Percentiles rank a stretch among this genome's conserved stretches.
Conservation (phyloP, 1,140 invertebrate species). For the Lepidurus couesii region DNA sequence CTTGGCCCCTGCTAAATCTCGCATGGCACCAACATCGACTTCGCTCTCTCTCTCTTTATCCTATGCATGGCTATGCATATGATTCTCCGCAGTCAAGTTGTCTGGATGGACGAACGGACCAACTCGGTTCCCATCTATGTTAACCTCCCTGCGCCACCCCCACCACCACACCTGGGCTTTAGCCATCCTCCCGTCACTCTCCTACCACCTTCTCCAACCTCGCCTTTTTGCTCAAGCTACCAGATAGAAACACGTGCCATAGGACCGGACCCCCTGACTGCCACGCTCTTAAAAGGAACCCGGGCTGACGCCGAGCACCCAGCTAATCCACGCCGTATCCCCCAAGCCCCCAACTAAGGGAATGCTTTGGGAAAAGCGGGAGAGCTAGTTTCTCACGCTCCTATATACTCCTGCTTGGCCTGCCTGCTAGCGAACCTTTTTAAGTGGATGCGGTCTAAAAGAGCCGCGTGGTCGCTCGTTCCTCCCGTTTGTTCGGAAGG, state of each 20-base stretch:
- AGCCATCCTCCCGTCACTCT: slow-evolving; percentile 21
- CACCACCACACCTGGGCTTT: slow-evolving; percentile 18
- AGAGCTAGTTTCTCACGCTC: slow-evolving; percentile 21
- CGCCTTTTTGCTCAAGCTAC: slow-evolving; percentile 26
- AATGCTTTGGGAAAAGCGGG: slow-evolving; percentile 21
- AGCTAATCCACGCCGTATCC: slow-evolving; percentile 1
- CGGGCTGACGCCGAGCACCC: slow-evolving; percentile 19
- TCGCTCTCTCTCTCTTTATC: slow-evolving; percentile 8
- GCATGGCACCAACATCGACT: slow-evolving; percentile 24
- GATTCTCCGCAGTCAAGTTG: slow-evolving; percentile 17
- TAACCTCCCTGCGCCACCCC: slow-evolving; percentile 8
- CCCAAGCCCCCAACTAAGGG: slow-evolving; percentile 15
- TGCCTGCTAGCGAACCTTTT: slow-evolving; percentile 14
- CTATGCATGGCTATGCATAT: slow-evolving; percentile 22
- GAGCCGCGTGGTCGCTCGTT: slow-evolving; percentile 20
- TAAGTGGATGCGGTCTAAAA: slow-evolving; percentile 15
- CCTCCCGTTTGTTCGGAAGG: slow-evolving; percentile 1
- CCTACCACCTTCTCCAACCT: slow-evolving; percentile 18
- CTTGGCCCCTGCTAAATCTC: not conserved
- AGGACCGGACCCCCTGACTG: slow-evolving; percentile 23
- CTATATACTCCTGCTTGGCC: slow-evolving; percentile 13
- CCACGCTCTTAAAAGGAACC: slow-evolving; percentile 23
- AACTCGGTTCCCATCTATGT: slow-evolving; percentile 19
- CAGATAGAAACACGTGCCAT: slow-evolving; percentile 16
- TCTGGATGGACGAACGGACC: slow-evolving; percentile 25